phyloP scores from a whole-genome alignment of 1,140 invertebrate species.

The Xylocopa sonorina region DNA sequence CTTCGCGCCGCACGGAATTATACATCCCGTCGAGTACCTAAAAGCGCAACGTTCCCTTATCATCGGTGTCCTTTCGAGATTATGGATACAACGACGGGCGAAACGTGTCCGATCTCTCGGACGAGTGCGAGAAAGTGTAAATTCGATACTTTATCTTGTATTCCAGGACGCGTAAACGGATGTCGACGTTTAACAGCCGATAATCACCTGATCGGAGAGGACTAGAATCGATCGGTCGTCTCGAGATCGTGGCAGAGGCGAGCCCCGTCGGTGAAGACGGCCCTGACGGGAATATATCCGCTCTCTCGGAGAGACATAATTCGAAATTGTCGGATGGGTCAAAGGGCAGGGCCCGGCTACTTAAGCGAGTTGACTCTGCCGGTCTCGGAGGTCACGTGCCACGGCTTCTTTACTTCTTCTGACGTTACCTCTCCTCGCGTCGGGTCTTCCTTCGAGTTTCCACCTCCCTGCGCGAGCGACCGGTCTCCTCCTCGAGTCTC shows the following conservation, averaged over 20 bases:
- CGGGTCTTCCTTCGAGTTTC: conserved; percentile 44
- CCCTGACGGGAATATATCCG: conserved; percentile 75
- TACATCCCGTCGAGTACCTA: too few species aligned
- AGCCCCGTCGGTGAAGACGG: conserved; percentile 42
- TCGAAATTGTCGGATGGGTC: conserved; percentile 80
- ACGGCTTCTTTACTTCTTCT: conserved; percentile 70
- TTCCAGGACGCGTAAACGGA: too few species aligned
- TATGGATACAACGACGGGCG: too few species aligned
- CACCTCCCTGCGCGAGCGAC: conserved; percentile 5
- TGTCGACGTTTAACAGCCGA: too few species aligned
- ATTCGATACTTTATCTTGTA: too few species aligned
- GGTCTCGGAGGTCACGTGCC: conserved; percentile 80
- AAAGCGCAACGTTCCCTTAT: too few species aligned
- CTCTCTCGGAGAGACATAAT: conserved; percentile 78
- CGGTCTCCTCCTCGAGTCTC: not conserved
- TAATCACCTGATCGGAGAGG: not conserved
- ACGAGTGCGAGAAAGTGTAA: too few species aligned
- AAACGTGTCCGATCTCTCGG: too few species aligned
- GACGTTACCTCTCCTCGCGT: conserved; percentile 57
- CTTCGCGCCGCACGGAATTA: too few species aligned
- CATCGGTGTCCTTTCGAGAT: too few species aligned
- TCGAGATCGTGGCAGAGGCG: too few species aligned
- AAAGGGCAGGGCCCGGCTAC: conserved; percentile 80
- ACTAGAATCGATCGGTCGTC: too few species aligned
- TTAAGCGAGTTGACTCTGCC: conserved; percentile 81